These are phyloP conservation scores for Ariolimax columbianus DNA, from an alignment of 2,888 invertebrate species.

Conservation along the genomic window DNA sequence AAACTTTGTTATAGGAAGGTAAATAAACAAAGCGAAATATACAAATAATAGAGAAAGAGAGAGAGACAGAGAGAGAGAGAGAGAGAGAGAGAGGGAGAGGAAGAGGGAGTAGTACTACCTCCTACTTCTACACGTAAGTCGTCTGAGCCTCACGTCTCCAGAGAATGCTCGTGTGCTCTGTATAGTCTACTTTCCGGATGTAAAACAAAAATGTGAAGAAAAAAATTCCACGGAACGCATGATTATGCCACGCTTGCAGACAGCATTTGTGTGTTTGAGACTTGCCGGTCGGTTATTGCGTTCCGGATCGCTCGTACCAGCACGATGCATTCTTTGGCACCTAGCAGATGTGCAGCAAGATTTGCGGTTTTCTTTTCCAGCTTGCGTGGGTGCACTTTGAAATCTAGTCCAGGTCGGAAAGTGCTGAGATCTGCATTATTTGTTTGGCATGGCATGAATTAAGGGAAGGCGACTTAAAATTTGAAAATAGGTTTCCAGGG, in stretches of 20 bases:
- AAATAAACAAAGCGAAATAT: too few relatives aligned
- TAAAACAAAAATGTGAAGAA: not conserved
- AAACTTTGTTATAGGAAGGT: too few relatives aligned
- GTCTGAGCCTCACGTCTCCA: too few relatives aligned
- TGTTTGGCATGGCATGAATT: too few relatives aligned
- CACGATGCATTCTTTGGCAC: not conserved
- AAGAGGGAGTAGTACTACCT: too few relatives aligned
- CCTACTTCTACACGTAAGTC: too few relatives aligned
- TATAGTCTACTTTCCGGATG: not conserved
- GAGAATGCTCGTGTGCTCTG: too few relatives aligned
- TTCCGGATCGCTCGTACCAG: not conserved
- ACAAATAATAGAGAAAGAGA: too few relatives aligned
- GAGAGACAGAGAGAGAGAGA: too few relatives aligned
- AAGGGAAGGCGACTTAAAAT: too few relatives aligned
- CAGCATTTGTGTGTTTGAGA: not conserved
- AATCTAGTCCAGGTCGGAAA: not conserved
- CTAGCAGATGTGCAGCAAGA: not conserved
- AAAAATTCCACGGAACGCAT: not conserved
- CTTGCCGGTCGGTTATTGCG: not conserved
- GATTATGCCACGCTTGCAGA: not conserved
- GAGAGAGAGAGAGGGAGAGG: too few relatives aligned
- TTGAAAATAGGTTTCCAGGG: too few relatives aligned
- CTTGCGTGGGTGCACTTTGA: not conserved
- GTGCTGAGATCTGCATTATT: not conserved
- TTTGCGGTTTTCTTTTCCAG: not conserved